Evolutionary conservation across 2,797 vertebrate genomes (phyloP), one percentile per base, ranked within the genome.

Genomic region (Sebastes cheni): DNA sequence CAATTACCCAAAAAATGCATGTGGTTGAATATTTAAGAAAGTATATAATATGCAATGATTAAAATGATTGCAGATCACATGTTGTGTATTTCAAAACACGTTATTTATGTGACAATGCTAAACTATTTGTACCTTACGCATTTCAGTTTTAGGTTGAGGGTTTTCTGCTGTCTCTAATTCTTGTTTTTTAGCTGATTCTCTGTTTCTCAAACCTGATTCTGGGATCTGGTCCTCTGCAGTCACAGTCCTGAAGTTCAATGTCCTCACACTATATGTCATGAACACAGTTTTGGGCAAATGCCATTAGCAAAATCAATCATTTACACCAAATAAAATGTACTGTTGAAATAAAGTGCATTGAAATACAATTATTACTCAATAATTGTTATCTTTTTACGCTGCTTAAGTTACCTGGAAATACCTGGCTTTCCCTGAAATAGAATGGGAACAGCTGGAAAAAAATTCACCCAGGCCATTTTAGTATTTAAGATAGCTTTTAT

Each of bases 401-500:
- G 13, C 23, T 55, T 32, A 10, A 18, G 56, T 39, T 4, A 27
- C 34, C 2, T 13, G 6, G 5, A 25, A 54, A 58, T 20, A 34
- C 4, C 2, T 25, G 11, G 2, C 4, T 56, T 64, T 58, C 14
- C 25, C 25, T n/a, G 8, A 77, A 36, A 77, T 23, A 61, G 8
- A 56, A 8, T 20, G 9, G 11, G 1, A 71, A 67, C 4, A 46
- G 1, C 1, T 10, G 9, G 46, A 75, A 67, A 61, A 81, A 62
- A 82, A 60, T 14, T 22, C 39, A 64, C 12, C 14, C n/a, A 70
- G 36, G 64, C 70, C 60, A 61, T 30, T 39, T 2, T 71, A 61
- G 27, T 30, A 55, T 89, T 86, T 85, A 52, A 77, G 67, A 89
- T 70, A 73, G 6, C 30, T 86, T 93, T 93, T 92, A 92, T 91